These are phyloP conservation scores for Somateria mollissima DNA, from an alignment of 2,797 vertebrate genomes.

Conservation along the genomic window DNA sequence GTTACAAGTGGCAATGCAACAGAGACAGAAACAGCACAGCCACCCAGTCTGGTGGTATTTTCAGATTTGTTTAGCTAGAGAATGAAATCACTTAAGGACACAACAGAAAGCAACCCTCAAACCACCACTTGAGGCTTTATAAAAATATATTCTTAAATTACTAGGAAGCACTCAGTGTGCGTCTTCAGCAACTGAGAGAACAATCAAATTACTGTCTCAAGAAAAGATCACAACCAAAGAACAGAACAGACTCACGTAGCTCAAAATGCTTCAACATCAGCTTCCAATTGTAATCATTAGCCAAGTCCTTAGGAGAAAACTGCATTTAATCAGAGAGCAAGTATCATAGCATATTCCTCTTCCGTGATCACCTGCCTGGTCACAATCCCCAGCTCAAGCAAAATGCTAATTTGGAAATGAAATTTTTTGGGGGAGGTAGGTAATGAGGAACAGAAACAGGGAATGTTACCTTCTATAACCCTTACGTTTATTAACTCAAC, in stretches of 20 bases:
- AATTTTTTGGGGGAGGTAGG: not conserved
- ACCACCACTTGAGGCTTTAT: not conserved
- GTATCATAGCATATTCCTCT: not conserved
- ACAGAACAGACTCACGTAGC: not conserved
- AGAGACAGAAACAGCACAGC: not conserved
- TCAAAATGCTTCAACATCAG: not conserved
- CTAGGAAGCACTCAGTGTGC: not conserved
- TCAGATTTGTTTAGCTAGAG: not conserved
- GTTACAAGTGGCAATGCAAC: not conserved
- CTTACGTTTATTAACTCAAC: not conserved
- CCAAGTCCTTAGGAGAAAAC: not conserved
- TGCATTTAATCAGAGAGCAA: not conserved
- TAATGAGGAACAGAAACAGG: not conserved
- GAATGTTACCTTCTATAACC: not conserved
- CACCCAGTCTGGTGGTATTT: not conserved
- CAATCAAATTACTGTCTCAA: not conserved
- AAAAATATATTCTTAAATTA: conserved; percentile 20
- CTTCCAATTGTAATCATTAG: not conserved
- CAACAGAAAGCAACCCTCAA: not conserved
- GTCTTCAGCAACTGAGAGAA: not conserved
- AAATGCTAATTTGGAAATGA: not conserved
- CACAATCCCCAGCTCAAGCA: not conserved
- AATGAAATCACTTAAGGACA: not conserved
- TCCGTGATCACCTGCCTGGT: not conserved
- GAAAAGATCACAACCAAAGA: conserved; percentile 15